Evolutionary conservation across 1,140 invertebrate species (phyloP).

Genomic region (Pseudomyrmex dendroicus): DNA sequence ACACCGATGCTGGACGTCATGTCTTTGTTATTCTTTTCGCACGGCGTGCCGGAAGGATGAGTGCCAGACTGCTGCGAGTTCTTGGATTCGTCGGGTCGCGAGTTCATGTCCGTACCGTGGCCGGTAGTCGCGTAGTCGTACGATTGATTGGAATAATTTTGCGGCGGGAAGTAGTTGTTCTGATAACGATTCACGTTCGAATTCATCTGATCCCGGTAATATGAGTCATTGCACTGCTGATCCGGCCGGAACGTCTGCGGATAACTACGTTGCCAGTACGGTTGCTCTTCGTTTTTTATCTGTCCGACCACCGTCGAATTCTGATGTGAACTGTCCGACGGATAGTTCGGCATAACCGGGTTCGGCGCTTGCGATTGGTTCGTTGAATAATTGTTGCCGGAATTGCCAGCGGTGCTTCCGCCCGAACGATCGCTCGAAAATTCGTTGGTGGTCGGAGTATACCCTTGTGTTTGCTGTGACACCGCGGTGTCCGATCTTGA

Average conservation of each 20-base stretch:
- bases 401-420: conserved; percentile 65
- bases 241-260: conserved; percentile 74
- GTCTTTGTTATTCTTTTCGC: conserved; percentile 75
- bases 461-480: conserved; percentile 72
- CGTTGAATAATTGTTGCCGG: conserved; percentile 70
- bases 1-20: conserved; percentile 71
- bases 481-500: conserved; percentile 67
- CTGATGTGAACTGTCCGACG: conserved; percentile 65
- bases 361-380: conserved; percentile 72
- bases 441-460: conserved; percentile 65
- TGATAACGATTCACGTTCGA: conserved; percentile 77
- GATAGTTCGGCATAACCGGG: conserved; percentile 69
- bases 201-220: conserved; percentile 76
- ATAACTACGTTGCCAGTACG: conserved; percentile 83
- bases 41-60: conserved; percentile 57
- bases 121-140: conserved; percentile 74
- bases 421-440: conserved; percentile 73
- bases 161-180: conserved; percentile 78
- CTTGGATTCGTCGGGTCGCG: conserved; percentile 67
- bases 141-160: conserved; percentile 80
- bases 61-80: conserved; percentile 48
- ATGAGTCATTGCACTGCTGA: conserved; percentile 78
- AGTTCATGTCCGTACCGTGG: conserved; percentile 64
- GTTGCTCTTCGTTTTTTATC: conserved; percentile 75
- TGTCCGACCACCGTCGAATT: conserved; percentile 62